Base-by-base conservation (phyloP, 2,797 vertebrate genomes). In the Perdix hodgsoniae region DNA sequence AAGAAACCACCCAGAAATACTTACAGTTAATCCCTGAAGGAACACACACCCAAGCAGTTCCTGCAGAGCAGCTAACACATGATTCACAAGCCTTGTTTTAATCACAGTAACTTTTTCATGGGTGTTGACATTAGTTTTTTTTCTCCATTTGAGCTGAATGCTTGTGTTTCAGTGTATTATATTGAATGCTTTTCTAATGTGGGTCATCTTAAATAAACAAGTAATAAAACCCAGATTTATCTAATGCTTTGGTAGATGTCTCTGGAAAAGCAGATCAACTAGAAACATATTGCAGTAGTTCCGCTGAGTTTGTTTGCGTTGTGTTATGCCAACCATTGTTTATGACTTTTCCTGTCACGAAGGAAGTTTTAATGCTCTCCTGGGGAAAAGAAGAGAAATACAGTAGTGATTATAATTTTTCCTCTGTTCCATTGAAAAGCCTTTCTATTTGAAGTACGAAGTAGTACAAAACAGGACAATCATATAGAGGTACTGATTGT, bases 141-240 rank as follows among this genome's bases (percentile, higher is more conserved):
- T 61, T 49, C 85, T 88, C 44, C 23, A 8, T 80, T 77, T 72
- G 40, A 72, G 24, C 40, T 78, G 42, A 50, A 37, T 83, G 19
- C 14, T 91, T 2, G 5, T 1, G 1, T 79, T 77, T 85, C 61
- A 54, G 10, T 87, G 11, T 22, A 42, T 56, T 61, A 6, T 86
- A 84, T 61, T 88, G 49, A 86, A 77, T 2, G 2, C 39, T 86
- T 9, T 86, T 84, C 49, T 65, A 31, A 45, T 67, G 21, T 18
- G 59, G 72, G 63, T 74, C 54, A 72, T 81, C 70, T 42, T 89
- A 89, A 83, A 65, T 40, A 89, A 92, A 54, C 61, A 85, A 89
- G 52, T 61, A 67, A 12, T 72, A 39, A n/a, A 54, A 64, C 13
- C 31, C 15, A 83, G 27, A n/a, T 77, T 80, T 77, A 44, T 74